These are phyloP conservation scores for Myotis vivesi DNA, from an alignment of 2,797 vertebrate genomes.

Conservation along the genomic window DNA sequence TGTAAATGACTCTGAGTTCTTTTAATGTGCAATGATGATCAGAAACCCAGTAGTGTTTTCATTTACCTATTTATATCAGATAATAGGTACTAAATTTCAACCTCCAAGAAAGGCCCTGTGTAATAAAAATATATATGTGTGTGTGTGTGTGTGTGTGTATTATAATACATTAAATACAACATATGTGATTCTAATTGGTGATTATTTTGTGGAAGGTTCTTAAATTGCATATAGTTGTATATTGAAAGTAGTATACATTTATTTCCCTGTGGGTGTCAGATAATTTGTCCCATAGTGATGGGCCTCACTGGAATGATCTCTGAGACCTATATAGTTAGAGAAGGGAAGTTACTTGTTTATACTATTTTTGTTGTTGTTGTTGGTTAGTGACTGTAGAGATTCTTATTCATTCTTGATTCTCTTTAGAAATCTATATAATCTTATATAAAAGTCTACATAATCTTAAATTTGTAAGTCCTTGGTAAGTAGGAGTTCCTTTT, in stretches of 20 bases:
- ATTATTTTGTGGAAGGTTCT: slow-evolving; percentile 21
- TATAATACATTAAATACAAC: background rate
- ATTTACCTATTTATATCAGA: background rate
- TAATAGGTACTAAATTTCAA: slow-evolving; percentile 26
- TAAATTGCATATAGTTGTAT: slow-evolving; percentile 1
- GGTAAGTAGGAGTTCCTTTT: slow-evolving; percentile 52
- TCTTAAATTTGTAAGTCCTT: slow-evolving; percentile 6
- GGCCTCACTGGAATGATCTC: background rate
- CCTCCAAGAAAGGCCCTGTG: background rate
- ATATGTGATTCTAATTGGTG: background rate
- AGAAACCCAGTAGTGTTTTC: slow-evolving; percentile 14
- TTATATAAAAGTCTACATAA: slow-evolving; percentile 2
- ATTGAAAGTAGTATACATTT: slow-evolving; percentile 1
- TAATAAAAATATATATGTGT: background rate
- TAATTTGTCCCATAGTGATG: background rate
- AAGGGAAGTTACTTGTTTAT: slow-evolving; percentile 43
- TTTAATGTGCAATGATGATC: background rate
- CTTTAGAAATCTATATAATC: slow-evolving; percentile 9
- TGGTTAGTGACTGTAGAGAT: background rate
- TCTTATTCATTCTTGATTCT: slow-evolving; percentile 13
- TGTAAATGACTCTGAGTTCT: slow-evolving; percentile 21
- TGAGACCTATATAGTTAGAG: background rate
- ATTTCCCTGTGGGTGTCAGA: slow-evolving; percentile 6
- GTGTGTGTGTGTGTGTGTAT: too few species aligned
- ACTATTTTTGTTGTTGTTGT: background rate